A percentile compares a stretch with the other conserved stretches of the same genome.
These are phyloP conservation scores for Bovichtus diacanthus DNA, from an alignment of 2,797 vertebrate species.

Conservation along the genomic window DNA sequence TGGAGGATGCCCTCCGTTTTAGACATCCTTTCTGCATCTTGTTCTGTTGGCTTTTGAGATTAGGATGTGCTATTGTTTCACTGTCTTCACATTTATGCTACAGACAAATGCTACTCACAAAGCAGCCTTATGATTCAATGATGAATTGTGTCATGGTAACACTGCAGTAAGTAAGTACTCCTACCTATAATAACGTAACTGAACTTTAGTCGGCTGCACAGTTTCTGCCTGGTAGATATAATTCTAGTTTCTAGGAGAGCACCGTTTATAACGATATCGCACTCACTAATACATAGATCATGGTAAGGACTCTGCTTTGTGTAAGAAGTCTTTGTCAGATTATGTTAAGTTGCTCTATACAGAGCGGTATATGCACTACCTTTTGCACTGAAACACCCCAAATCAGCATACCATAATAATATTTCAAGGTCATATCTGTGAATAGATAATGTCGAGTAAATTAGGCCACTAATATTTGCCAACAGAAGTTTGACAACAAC, in stretches of 20 bases:
- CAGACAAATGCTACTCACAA: constrained; percentile 10
- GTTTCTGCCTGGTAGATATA: not conserved
- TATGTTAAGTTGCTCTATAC: not conserved
- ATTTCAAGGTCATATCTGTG: constrained; percentile 5
- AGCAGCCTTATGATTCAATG: not conserved
- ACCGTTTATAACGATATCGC: not conserved
- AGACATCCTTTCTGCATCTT: constrained; percentile 25
- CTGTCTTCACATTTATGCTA: constrained; percentile 24
- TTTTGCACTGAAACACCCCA: not conserved
- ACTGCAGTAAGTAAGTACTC: not conserved
- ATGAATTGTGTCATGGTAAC: not conserved
- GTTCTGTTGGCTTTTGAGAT: constrained; percentile 30
- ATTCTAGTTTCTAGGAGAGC: not conserved
- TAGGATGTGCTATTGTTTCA: constrained; percentile 1
- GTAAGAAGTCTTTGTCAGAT: not conserved
- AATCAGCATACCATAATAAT: not conserved
- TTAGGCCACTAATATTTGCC: not conserved
- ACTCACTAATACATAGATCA: not conserved
- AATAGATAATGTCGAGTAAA: not conserved
- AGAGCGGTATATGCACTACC: not conserved
- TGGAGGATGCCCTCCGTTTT: constrained; percentile 20
- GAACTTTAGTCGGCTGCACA: not conserved
- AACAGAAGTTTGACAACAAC: not conserved
- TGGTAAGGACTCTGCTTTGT: not conserved
- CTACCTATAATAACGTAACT: not conserved